Conservation (phyloP, 2,113 vertebrate species). For the Anoplopoma fimbria region DNA sequence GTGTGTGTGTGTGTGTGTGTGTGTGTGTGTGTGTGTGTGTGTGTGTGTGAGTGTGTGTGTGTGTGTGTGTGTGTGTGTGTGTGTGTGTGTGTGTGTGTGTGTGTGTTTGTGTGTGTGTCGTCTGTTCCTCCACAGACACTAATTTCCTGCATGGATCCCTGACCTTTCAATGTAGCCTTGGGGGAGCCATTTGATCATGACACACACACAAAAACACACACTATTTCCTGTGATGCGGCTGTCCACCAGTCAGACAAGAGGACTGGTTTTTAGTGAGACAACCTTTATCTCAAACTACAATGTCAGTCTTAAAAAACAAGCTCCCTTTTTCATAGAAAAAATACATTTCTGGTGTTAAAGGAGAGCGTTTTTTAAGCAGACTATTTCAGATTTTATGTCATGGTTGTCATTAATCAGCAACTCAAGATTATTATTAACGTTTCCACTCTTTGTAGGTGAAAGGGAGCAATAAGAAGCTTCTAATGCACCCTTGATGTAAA, state of each 20-base stretch:
- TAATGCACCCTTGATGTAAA: background rate
- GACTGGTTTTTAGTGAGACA: constrained; percentile 48
- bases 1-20: constrained; percentile 36
- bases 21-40: constrained; percentile 1
- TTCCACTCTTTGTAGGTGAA: background rate
- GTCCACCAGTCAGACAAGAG: constrained; percentile 59
- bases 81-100: constrained; percentile 7
- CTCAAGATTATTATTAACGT: background rate
- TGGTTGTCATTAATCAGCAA: background rate
- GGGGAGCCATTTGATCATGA: constrained; percentile 77
- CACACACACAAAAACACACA: constrained; percentile 45
- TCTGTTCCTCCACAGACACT: constrained; percentile 78
- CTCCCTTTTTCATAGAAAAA: background rate
- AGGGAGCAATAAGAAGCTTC: background rate
- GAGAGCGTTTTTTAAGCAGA: too few species aligned
- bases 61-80: constrained; percentile 29
- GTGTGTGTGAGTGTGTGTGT: constrained; percentile 37
- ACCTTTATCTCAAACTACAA: background rate
- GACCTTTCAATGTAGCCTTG: constrained; percentile 77
- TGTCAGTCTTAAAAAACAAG: background rate
- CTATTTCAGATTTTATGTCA: background rate
- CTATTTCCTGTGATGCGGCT: constrained; percentile 66
- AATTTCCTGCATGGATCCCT: constrained; percentile 83
- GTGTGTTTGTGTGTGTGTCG: constrained; percentile 44
- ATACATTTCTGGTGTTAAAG: too few species aligned